A percentile compares a stretch with the other conserved stretches of the same genome.
phyloP scores from a whole-genome alignment of 2,888 invertebrate genomes.

The Acleris literana region DNA sequence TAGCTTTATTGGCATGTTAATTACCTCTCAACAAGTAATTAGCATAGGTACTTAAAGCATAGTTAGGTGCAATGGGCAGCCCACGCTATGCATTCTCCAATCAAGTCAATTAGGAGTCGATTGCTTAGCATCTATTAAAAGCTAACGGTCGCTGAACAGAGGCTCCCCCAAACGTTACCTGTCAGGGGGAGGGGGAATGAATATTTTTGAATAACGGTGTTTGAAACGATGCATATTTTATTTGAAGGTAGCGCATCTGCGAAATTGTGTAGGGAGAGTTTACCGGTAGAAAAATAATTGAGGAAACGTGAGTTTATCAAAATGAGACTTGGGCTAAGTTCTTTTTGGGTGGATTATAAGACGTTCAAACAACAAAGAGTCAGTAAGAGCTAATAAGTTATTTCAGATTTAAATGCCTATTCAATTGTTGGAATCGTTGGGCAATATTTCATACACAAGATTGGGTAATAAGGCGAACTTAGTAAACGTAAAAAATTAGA shows the following conservation, averaged over 20 bases:
- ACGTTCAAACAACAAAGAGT: too few species aligned
- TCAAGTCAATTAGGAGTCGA: slow-evolving; percentile 35
- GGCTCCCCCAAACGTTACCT: slow-evolving; percentile 21
- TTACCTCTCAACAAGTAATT: slow-evolving; percentile 21
- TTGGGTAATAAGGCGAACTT: too few species aligned
- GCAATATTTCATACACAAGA: too few species aligned
- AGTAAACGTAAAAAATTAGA: too few species aligned
- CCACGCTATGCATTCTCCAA: slow-evolving; percentile 34
- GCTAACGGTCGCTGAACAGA: slow-evolving; percentile 29
- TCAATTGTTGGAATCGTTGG: too few species aligned
- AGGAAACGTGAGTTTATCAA: too few species aligned
- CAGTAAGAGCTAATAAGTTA: too few species aligned
- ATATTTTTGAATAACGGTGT: slow-evolving; percentile 20
- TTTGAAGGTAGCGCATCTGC: slow-evolving; percentile 1
- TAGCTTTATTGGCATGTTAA: slow-evolving; percentile 6
- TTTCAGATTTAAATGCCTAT: too few species aligned
- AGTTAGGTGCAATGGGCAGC: slow-evolving; percentile 25
- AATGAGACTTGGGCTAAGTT: too few species aligned
- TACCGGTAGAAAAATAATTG: not conserved
- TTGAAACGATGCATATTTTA: slow-evolving; percentile 1
- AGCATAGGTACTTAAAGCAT: slow-evolving; percentile 25
- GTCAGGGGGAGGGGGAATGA: slow-evolving; percentile 8
- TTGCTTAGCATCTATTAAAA: slow-evolving; percentile 23
- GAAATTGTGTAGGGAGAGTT: slow-evolving; percentile 3
- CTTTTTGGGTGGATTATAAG: too few species aligned